These are phyloP conservation scores for Pachyramphus minor DNA, from an alignment of 2,113 vertebrate genomes.

Conservation along the genomic window DNA sequence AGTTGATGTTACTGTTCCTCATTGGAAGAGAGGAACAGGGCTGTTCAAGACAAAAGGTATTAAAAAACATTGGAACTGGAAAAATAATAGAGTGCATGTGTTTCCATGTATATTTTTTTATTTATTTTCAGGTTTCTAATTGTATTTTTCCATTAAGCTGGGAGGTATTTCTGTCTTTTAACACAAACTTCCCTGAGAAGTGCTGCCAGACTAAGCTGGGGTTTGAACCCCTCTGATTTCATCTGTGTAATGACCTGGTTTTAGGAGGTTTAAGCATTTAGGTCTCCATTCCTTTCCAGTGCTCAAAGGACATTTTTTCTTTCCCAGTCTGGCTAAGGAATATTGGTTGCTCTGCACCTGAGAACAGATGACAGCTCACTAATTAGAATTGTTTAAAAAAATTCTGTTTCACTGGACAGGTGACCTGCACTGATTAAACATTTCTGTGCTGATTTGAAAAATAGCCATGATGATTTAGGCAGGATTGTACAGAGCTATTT, in stretches of 20 bases:
- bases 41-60: background rate
- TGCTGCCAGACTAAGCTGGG: background rate
- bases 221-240: background rate
- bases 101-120: background rate
- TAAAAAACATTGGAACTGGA: background rate
- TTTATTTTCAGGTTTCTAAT: background rate
- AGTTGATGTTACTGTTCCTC: background rate
- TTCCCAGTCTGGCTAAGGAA: background rate
- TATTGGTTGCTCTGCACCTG: background rate
- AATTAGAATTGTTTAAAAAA: background rate
- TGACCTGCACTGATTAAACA: constrained; percentile 25
- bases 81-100: background rate
- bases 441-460: constrained; percentile 17
- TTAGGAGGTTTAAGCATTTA: background rate
- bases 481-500: background rate
- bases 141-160: background rate
- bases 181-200: background rate
- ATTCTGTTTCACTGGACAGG: background rate
- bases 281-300: background rate
- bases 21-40: background rate
- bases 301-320: background rate
- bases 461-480: background rate
- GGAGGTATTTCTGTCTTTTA: background rate
- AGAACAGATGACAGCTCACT: background rate
- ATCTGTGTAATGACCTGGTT: background rate